Evolutionary conservation across 2,113 vertebrate genomes (phyloP), one percentile per base, ranked within the genome.

Genomic region (Ornithorhynchus anatinus): DNA sequence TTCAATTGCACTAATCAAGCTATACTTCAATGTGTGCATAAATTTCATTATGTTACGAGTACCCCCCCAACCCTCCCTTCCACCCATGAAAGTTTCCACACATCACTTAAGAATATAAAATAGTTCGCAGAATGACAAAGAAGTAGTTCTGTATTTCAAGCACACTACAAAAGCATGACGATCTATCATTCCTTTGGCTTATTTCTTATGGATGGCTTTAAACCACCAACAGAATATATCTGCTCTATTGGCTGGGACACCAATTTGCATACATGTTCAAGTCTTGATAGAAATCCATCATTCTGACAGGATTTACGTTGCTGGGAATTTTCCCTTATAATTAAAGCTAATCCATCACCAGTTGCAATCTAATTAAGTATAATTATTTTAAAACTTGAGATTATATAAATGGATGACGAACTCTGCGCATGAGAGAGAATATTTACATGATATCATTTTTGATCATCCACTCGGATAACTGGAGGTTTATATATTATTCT

Each of bases 1-100:
- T 48, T 86, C 43, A 68, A 48, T 59, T 86, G 56, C 62, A 81
- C 43, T 84, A 89, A 79, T 82, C 78, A 84, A 75, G 35, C 17
- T 76, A 60, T 7, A 69, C 22, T 85, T 82, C 81, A 59, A 51
- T 73, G 66, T 47, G 58, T 25, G 20, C 39, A 75, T 66, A 72
- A 58, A 80, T 84, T 86, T 85, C 77, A 64, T 61, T 72, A 70
- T 73, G 32, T n/a, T 32, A 77, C 22, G 44, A 43, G n/a, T 13
- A 53, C 19, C 33, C 8, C 40, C 38, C 48, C n/a, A n/a, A n/a
- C n/a, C n/a, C n/a, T n/a, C n/a, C n/a, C n/a, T n/a, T n/a, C n/a
- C n/a, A n/a, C n/a, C n/a, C n/a, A n/a, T n/a, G n/a, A 45, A 67
- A 57, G 39, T 3, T 43, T 75, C 44, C 72, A 0, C 8, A 57